phyloP scores from a whole-genome alignment of 2,113 vertebrate species.

The Phaetusa simplex region DNA sequence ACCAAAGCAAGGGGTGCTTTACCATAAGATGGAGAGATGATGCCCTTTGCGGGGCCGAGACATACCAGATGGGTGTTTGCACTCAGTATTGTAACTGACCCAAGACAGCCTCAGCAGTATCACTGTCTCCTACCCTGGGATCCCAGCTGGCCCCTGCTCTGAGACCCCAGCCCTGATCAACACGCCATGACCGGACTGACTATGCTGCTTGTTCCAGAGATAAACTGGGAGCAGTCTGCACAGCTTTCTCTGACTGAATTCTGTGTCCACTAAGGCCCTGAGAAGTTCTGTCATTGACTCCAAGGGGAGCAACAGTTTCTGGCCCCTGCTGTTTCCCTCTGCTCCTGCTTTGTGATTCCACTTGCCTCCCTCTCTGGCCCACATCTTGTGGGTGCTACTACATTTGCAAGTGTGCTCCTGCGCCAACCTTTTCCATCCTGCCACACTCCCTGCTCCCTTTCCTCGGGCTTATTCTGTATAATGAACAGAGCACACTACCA shows the following conservation, averaged over 20 bases:
- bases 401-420: background rate
- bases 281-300: background rate
- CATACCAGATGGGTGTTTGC: background rate
- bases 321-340: background rate
- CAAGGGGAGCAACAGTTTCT: background rate
- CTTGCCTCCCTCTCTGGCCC: background rate
- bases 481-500: background rate
- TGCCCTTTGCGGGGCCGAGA: background rate
- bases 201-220: background rate
- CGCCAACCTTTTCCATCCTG: background rate
- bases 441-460: background rate
- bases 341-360: background rate
- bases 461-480: background rate
- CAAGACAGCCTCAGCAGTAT: background rate
- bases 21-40: background rate
- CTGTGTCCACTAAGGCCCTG: background rate
- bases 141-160: background rate
- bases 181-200: accelerated
- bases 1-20: background rate
- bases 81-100: background rate
- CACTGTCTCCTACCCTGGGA: background rate
- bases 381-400: background rate
- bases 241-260: background rate
- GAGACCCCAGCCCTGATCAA: background rate
- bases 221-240: background rate